These are phyloP conservation scores for Astatotilapia flaviijosephi DNA, from an alignment of 2,113 vertebrate genomes.

Conservation along the genomic window DNA sequence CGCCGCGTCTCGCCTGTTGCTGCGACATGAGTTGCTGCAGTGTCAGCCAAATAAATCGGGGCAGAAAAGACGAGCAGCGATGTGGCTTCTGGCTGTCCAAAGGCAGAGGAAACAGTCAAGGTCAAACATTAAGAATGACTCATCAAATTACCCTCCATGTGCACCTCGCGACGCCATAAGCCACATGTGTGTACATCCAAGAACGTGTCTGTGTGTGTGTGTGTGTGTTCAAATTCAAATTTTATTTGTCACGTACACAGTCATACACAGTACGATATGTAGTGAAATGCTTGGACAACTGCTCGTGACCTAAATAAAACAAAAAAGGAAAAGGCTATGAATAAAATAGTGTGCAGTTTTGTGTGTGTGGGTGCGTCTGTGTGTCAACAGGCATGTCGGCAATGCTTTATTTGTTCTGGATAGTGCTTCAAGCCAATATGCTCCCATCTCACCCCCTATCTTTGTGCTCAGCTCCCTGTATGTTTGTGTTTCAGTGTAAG, in stretches of 20 bases:
- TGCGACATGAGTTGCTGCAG: not conserved
- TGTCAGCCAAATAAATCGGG: not conserved
- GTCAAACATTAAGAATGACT: constrained; percentile 45
- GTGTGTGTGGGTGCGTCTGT: not conserved
- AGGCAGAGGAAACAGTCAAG: constrained; percentile 24
- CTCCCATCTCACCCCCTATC: not conserved
- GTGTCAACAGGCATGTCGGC: constrained; percentile 14
- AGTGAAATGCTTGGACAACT: too few relatives aligned
- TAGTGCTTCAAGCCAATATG: not conserved
- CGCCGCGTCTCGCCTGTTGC: not conserved
- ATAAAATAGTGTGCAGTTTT: not conserved
- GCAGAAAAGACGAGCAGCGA: not conserved
- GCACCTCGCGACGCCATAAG: not conserved
- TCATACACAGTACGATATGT: too few relatives aligned
- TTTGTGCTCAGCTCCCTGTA: not conserved
- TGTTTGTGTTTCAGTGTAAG: not conserved
- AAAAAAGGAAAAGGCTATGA: too few relatives aligned
- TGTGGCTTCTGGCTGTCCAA: not conserved
- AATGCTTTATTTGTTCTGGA: constrained; percentile 9
- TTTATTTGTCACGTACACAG: too few relatives aligned
- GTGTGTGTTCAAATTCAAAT: too few relatives aligned
- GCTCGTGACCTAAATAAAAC: too few relatives aligned
- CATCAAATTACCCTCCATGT: constrained; percentile 1
- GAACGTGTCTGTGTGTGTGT: not conserved
- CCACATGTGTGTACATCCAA: not conserved